These are phyloP conservation scores for Theonella swinhoei DNA, from an alignment of 37 sponge, comb jelly and placozoan species.

Conservation along the genomic window DNA sequence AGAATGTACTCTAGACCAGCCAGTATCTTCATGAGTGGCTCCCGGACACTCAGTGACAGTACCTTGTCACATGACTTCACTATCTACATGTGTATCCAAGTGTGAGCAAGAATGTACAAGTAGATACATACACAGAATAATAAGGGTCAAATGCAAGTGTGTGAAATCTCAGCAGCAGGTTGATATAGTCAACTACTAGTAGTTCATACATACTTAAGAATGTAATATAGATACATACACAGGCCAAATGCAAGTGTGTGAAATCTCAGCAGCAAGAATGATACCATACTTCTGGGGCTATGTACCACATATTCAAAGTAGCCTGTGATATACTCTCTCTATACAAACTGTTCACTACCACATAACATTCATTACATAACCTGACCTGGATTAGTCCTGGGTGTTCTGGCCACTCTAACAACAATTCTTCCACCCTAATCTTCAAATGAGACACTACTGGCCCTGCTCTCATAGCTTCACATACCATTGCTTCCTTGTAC, in stretches of 20 bases:
- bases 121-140: not conserved
- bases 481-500: conserved; percentile 61
- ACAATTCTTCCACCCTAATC: conserved; percentile 16
- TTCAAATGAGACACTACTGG: conserved; percentile 31
- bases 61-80: conserved; percentile 43
- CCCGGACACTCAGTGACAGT: conserved; percentile 46
- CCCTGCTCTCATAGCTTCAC: conserved; percentile 25
- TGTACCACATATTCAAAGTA: no score
- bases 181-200: no score
- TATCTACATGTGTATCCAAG: conserved; percentile 34
- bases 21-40: conserved; percentile 87
- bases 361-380: no score
- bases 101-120: not conserved
- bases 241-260: no score
- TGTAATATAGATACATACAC: no score
- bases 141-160: no score
- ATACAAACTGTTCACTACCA: no score
- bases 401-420: conserved; percentile 90
- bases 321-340: no score
- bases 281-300: no score
- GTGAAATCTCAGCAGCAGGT: no score
- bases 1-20: conserved; percentile 83
- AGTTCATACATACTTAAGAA: no score
- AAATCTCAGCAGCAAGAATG: no score
- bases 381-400: conserved; percentile 86